These are phyloP conservation scores for Drosophila neotestacea DNA, from an alignment of 2,888 invertebrate species.

Conservation along the genomic window DNA sequence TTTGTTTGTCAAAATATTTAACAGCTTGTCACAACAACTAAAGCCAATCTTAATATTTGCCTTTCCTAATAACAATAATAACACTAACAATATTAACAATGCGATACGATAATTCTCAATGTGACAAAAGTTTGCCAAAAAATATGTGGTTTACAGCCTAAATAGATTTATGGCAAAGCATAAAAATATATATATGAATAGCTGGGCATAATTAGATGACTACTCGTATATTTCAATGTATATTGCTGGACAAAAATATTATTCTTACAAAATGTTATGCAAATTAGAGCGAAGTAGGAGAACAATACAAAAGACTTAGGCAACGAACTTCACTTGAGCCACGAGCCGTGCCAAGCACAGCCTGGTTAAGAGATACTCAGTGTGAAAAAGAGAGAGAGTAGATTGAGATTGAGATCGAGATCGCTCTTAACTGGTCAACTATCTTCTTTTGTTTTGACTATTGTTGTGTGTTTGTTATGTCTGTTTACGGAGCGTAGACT, in stretches of 20 bases:
- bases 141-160: conserved; percentile 7
- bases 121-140: conserved; percentile 30
- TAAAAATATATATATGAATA: conserved; percentile 34
- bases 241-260: conserved; percentile 46
- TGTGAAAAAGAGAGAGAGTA: conserved; percentile 8
- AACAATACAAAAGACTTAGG: conserved; percentile 63
- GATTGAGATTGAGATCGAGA: conserved; percentile 2
- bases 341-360: conserved; percentile 51
- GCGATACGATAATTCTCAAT: conserved; percentile 11
- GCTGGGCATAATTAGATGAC: conserved; percentile 36
- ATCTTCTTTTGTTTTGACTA: conserved; percentile 33
- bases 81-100: conserved; percentile 9
- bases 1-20: conserved; percentile 46
- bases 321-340: conserved; percentile 58
- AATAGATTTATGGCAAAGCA: conserved; percentile 47
- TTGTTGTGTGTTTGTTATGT: conserved; percentile 16
- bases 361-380: conserved; percentile 30
- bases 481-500: conserved; percentile 17
- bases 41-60: conserved; percentile 20
- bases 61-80: conserved; percentile 16
- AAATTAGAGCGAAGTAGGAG: conserved; percentile 51
- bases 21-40: conserved; percentile 31
- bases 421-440: conserved; percentile 38
- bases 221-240: conserved; percentile 18
- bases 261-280: conserved; percentile 62